Evolutionary conservation across 2,888 invertebrate genomes (phyloP).

Genomic region (Troides helena): DNA sequence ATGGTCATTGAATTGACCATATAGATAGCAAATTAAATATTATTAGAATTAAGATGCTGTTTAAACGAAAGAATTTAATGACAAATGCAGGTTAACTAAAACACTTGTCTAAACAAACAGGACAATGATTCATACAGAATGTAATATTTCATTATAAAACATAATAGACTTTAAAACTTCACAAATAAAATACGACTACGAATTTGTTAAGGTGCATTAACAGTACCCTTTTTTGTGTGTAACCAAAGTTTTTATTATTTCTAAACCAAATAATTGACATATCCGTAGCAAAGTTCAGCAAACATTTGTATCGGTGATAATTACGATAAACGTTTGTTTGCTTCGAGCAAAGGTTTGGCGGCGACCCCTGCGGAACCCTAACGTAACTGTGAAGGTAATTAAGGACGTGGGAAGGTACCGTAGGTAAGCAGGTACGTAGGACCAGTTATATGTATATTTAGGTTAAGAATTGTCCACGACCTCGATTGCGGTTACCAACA

Average conservation of each 20-base stretch:
- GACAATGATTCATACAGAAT: not conserved
- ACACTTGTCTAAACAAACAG: not conserved
- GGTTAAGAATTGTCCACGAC: not conserved
- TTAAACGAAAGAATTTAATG: not conserved
- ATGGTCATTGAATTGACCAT: not conserved
- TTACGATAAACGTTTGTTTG: slow-evolving; percentile 32
- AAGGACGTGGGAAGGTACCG: slow-evolving; percentile 35
- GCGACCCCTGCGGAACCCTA: slow-evolving; percentile 35
- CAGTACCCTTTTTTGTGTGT: not conserved
- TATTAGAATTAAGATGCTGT: not conserved
- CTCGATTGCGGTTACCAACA: not conserved
- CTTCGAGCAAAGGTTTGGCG: slow-evolving; percentile 35
- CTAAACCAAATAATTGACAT: slow-evolving; percentile 23
- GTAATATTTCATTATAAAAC: no score
- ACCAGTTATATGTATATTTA: not conserved
- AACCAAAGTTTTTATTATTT: slow-evolving; percentile 10
- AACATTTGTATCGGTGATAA: slow-evolving; percentile 17
- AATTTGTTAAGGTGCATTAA: no score
- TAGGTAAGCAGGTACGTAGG: slow-evolving; percentile 10
- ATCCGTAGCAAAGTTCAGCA: slow-evolving; percentile 24
- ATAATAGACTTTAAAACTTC: no score
- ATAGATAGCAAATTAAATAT: not conserved
- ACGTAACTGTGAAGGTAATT: slow-evolving; percentile 32
- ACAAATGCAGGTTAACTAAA: not conserved
- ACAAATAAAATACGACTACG: no score